Base-by-base conservation (phyloP, 2,797 vertebrate species). In the Clamator glandarius region DNA sequence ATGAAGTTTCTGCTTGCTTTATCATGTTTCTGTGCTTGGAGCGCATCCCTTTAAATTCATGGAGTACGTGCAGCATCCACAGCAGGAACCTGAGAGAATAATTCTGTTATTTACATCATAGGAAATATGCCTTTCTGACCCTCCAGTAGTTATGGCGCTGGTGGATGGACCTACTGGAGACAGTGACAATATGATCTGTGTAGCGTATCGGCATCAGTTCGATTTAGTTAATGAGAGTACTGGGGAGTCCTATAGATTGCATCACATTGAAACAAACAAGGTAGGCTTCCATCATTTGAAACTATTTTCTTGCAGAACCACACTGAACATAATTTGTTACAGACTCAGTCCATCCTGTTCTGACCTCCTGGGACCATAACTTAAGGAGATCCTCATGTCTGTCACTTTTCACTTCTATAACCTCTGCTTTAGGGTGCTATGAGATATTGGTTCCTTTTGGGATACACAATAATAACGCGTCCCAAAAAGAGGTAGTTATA, bases 191-290 rank as follows among this genome's bases (percentile, higher is more conserved):
- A 99, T 99, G 98, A 99, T 99, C 96, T 99, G 99, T 25, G 99
- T 99, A 93, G 99, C 98, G 0, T 99, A 99, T 96, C 99, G 98
- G 55, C 99, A 99, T 95, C 99, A 99, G 96, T 99, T 99, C 84
- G 99, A 99, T 93, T 97, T 99, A 96, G 98, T 99, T 96, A 99
- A 99, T 28, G 99, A 99, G 98, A 99, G 99, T 98, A 99, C 99
- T 0, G 99, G 99, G 20, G 99, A 99, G 59, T 98, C 98, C 86
- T 99, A 98, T 93, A 94, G 98, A 92, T 96, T 99, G 86, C 99
- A 99, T 95, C 98, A 99, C 0, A 98, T 99, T 52, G 99, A 99
- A 68, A 98, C 99, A 82, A 99, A 97, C 98, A 98, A 98, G 98
- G 99, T 99, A 96, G 97, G 98, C 62, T 36, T 66, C 50, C 16